A percentile compares a stretch with the other conserved stretches of the same genome.
Conservation (phyloP, 2,888 invertebrate species). For the Liopterus haemorrhoidalis region DNA sequence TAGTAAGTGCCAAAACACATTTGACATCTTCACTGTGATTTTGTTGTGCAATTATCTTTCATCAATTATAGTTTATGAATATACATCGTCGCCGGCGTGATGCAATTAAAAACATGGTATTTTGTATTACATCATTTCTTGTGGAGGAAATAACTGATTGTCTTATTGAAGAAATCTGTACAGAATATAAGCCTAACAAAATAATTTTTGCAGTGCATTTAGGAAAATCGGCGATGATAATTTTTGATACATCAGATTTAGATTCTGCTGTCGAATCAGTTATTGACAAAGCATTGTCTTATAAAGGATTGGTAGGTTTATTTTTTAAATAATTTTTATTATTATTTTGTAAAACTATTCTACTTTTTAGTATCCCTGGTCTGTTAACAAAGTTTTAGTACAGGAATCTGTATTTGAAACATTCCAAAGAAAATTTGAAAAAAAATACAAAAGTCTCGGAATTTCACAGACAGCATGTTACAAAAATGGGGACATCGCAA, state of each 20-base stretch:
- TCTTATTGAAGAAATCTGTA: too few species aligned
- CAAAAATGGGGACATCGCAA: too few species aligned
- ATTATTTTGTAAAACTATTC: not conserved
- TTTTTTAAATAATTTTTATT: slow-evolving; percentile 8
- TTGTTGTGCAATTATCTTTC: too few species aligned
- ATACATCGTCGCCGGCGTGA: too few species aligned
- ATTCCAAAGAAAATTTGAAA: slow-evolving; percentile 35
- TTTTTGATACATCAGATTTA: slow-evolving; percentile 52
- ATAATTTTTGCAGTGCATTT: slow-evolving; percentile 41
- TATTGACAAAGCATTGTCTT: slow-evolving; percentile 50
- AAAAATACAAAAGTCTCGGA: slow-evolving; percentile 33
- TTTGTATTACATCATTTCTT: too few species aligned
- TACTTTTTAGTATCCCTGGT: slow-evolving; percentile 47
- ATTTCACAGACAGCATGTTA: slow-evolving; percentile 33
- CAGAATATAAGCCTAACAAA: too few species aligned
- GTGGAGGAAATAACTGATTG: too few species aligned
- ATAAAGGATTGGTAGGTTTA: slow-evolving; percentile 48
- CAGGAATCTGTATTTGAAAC: slow-evolving; percentile 53
- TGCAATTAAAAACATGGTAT: too few species aligned
- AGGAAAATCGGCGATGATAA: slow-evolving; percentile 47
- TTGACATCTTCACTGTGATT: too few species aligned
- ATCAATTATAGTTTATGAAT: too few species aligned
- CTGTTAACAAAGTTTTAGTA: slow-evolving; percentile 48
- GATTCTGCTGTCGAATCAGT: slow-evolving; percentile 51
- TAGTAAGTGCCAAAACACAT: too few species aligned